Base-by-base conservation (phyloP, 2,888 invertebrate species). In the Scaptomyza caliginosa region DNA sequence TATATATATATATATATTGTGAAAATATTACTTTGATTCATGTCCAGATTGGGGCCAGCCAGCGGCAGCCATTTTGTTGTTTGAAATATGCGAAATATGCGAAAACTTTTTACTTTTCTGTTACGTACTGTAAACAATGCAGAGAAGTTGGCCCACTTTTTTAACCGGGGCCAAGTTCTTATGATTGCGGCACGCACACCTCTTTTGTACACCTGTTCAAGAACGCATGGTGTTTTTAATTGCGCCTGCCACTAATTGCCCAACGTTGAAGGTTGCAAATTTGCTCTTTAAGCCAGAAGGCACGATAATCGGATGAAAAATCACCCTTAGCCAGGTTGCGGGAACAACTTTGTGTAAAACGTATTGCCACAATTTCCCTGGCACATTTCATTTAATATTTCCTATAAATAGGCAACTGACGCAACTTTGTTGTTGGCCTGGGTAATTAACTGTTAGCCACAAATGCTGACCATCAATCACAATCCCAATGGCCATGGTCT, bases 21-120 rank as follows among this genome's bases (percentile, higher is more conserved):
- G 43, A 85, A 87, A 87, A 82, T 87, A 81, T 82, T 87, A 71
- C 68, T 74, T 77, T 86, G 81, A 65, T 77, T 58, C 86, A 77
- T 81, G 69, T 59, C 57, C 21, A 38, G 81, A 86, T 84, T 84
- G 81, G 49, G 87, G 81, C 77, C 77, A 77, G 81, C 77, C 77
- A 77, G 16, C 32, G 26, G 16, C 30, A 43, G 81, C 70, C 84
- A 80, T 80, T 86, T 86, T 79, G 76, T 73, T 70, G 26, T 56
- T 16, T 34, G 45, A 57, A 56, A 54, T 64, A 69, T 74, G 65
- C 65, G 67, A 45, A 74, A 67, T 59, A 70, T 74, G 69, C 66
- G 65, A 67, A 67, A 57, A 73, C 42, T 65, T 80, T 67, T n/a
- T n/a, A n/a, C n/a, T n/a, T n/a, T n/a, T n/a, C n/a, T 49, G 40